Conservation (phyloP, 1,140 invertebrate genomes). For the Saccostrea glomerata region DNA sequence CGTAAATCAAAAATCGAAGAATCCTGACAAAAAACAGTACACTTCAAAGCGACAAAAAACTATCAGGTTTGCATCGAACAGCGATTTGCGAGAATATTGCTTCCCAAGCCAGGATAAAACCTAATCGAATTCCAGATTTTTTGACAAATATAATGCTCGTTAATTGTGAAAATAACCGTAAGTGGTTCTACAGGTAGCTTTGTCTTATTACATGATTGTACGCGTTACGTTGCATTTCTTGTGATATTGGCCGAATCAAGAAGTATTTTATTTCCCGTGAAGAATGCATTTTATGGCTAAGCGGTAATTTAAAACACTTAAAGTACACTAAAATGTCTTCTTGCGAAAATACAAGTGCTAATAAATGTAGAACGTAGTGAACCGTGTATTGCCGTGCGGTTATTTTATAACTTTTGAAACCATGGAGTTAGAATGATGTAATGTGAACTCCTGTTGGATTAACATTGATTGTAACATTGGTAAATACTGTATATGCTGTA, state of each 20-base stretch:
- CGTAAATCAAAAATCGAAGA: slow-evolving; percentile 34
- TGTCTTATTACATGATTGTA: slow-evolving; percentile 20
- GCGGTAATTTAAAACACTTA: slow-evolving; percentile 34
- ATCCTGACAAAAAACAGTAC: slow-evolving; percentile 13
- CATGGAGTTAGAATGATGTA: too few species aligned
- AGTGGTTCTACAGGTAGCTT: background rate
- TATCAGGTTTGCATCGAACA: slow-evolving; percentile 33
- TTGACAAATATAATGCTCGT: slow-evolving; percentile 21
- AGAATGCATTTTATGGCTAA: slow-evolving; percentile 29
- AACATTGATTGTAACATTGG: too few species aligned
- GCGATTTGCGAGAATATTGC: slow-evolving; percentile 31
- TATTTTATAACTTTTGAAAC: background rate
- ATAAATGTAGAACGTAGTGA: slow-evolving; percentile 12
- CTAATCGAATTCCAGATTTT: slow-evolving; percentile 6
- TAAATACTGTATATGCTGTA: too few species aligned
- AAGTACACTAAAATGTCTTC: slow-evolving; percentile 38
- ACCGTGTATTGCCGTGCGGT: background rate
- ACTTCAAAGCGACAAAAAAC: slow-evolving; percentile 16
- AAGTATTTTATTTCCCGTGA: slow-evolving; percentile 36
- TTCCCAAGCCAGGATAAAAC: slow-evolving; percentile 23
- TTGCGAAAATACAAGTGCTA: slow-evolving; percentile 32
- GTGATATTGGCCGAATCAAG: slow-evolving; percentile 29
- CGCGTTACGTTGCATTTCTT: slow-evolving; percentile 35
- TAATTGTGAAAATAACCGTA: background rate
- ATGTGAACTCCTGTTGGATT: too few species aligned